Evolutionary conservation across 2,888 invertebrate genomes (phyloP), one percentile per base, ranked within the genome.

Genomic region (Nebria salina): DNA sequence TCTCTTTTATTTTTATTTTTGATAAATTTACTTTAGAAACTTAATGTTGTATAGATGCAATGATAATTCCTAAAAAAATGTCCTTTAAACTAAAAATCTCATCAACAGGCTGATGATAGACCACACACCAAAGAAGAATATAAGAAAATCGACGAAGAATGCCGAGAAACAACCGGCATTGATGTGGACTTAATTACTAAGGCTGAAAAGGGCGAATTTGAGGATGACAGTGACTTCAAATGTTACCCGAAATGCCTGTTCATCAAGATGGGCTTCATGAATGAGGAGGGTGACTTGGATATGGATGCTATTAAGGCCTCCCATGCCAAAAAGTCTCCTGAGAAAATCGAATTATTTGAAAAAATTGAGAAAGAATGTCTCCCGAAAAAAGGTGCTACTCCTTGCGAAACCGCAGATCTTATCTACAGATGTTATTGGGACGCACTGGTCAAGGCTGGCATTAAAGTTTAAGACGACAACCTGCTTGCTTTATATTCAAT

Each of bases 191-290:
- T 86, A n/a, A 83, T 87, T 6, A 82, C 83, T 13, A 86, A 86
- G 81, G 89, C 89, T 0, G 89, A 89, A 79, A 89, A 89, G 80
- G 90, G 90, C 83, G 89, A 90, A 68, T 91, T 90, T 83, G 86
- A 86, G 0, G 89, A 91, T 0, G 90, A 90, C 73, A 89, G 89
- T 8, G 86, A 84, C 0, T 83, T 91, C 0, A 90, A 90, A 83
- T 89, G 90, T 72, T 90, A 90, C 83, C 86, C 88, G 0, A 85
- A 89, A 0, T 91, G 91, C 84, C 89, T 91, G 86, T 89, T 90
- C 85, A 86, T 90, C 81, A 90, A 90, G 82, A 86, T 89, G 0
- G 90, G 89, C 0, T 89, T 90, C 76, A 83, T 91, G 13, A 90
- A 90, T 34, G 87, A 89, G 3, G 83, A 41, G 9, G 87, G 86